Base-by-base conservation (phyloP, 2,888 invertebrate genomes). In the Tridacna gigas region DNA sequence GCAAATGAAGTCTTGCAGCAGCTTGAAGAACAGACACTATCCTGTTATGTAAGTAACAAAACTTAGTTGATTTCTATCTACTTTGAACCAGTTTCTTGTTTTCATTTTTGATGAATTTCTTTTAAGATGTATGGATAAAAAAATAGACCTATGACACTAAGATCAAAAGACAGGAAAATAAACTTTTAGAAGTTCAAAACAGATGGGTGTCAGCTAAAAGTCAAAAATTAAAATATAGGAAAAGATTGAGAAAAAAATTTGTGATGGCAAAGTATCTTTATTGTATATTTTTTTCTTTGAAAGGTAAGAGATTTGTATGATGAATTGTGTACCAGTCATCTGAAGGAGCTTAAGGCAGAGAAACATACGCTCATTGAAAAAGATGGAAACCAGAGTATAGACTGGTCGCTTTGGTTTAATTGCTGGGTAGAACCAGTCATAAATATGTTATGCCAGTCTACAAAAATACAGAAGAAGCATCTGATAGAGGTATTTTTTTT, bases 351-450 rank as follows among this genome's bases (percentile, higher is more conserved):
- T 25, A 51, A 71, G 1, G 25, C 25, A n/a, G 71, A n/a, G 51
- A 51, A 71, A 48, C 48, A 51, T 0, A 18, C 22, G 3, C 47
- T 9, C 12, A 71, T 12, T 51, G 25, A 15, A 51, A 13, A 51
- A 51, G 71, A 71, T 22, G 26, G 26, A 13, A 22, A 71, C 26
- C 71, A 71, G 71, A 18, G 22, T 15, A 51, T 22, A 26, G 51
- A 51, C 71, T 71, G 71, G 71, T 37, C 18, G 13, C 45, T 20
- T 2, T 86, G 84, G 80, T 79, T 65, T 61, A 74, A 65, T 26
- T 48, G 67, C 3, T 97, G 96, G 96, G 94, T 96, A 0, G 90
- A 91, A 28, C 95, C 95, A 15, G 89, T 95, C 7, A 88, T 95
- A 61, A 73, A 84, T 20, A 88, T 89, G 22, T 82, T 95, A 51